Evolutionary conservation across 2,888 invertebrate genomes (phyloP), one percentile per base, ranked within the genome.

Genomic region (Meteorus cinctellus): DNA sequence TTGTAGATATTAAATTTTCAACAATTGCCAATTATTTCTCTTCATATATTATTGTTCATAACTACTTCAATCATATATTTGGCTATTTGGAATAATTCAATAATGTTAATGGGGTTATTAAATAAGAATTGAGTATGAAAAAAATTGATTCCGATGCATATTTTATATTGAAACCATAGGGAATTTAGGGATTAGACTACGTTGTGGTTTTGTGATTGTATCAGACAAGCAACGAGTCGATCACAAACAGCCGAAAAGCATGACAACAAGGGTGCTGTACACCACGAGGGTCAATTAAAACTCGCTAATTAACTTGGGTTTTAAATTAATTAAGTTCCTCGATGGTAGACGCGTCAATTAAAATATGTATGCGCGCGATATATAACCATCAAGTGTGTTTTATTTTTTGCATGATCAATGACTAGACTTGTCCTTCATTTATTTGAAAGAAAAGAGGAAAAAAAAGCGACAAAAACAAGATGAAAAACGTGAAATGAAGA

Each of bases 21-120:
- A 84, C 83, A 83, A 83, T 77, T 78, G 83, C 84, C 85, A 86
- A 86, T 86, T 86, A 86, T 84, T 82, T 55, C n/a, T 55, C 8
- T 55, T n/a, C 19, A 55, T 1, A n/a, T 55, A 19, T n/a, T 8
- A 24, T 48, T 48, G n/a, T 41, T 48, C 16, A 6, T 6, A 48
- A 48, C n/a, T n/a, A 16, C 48, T 48, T 48, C 48, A 48, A 48
- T 4, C 8, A 41, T 48, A 48, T 4, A 48, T 48, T 16, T 48
- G 48, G 2, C 2, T 41, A 41, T 48, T 16, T 4, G 1, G 4
- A 48, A 48, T 4, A 4, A 48, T 48, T 41, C 8, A 48, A 48
- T 48, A 5, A 48, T 48, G 16, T 48, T 41, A 6, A 16, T 16
- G 14, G 16, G 14, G n/a, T 48, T n/a, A 48, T n/a, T 48, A 16